A percentile compares a stretch with the other conserved stretches of the same genome.
These are phyloP conservation scores for Nephrotoma appendiculata DNA, from an alignment of 2,888 invertebrate genomes.

Conservation along the genomic window DNA sequence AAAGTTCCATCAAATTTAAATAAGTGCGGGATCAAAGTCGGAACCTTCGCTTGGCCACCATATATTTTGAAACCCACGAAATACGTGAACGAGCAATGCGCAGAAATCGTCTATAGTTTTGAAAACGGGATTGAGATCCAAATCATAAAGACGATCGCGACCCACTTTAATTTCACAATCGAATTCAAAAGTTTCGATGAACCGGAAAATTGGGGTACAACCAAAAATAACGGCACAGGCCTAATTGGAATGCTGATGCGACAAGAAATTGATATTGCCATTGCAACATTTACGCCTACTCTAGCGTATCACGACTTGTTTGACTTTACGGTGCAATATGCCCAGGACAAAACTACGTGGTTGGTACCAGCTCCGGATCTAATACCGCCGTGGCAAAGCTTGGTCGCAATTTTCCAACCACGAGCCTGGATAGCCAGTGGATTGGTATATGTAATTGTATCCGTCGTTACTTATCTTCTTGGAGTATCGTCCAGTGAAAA, in stretches of 20 bases:
- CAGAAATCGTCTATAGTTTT: neutral
- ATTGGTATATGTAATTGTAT: neutral
- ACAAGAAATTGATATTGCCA: neutral
- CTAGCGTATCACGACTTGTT: neutral
- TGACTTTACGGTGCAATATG: constrained; percentile 8
- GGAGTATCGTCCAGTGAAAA: neutral
- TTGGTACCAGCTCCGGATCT: neutral
- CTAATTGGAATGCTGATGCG: constrained; percentile 2
- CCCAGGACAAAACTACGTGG: constrained; percentile 7
- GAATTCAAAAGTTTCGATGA: neutral
- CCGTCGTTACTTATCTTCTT: neutral
- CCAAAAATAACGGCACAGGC: neutral
- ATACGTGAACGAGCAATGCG: neutral
- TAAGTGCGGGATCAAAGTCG: neutral
- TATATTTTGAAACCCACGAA: neutral
- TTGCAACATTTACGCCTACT: constrained; percentile 3
- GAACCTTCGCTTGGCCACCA: constrained; percentile 1
- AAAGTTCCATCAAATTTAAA: neutral
- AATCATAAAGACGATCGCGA: neutral
- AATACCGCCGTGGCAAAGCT: constrained; percentile 3
- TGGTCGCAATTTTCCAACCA: neutral
- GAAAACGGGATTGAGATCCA: constrained; percentile 4
- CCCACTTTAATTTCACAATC: neutral
- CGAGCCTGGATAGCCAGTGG: constrained; percentile 4
- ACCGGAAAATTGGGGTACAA: constrained; percentile 6